Conservation (phyloP, 2,888 invertebrate genomes). For the Euphydryas editha region DNA sequence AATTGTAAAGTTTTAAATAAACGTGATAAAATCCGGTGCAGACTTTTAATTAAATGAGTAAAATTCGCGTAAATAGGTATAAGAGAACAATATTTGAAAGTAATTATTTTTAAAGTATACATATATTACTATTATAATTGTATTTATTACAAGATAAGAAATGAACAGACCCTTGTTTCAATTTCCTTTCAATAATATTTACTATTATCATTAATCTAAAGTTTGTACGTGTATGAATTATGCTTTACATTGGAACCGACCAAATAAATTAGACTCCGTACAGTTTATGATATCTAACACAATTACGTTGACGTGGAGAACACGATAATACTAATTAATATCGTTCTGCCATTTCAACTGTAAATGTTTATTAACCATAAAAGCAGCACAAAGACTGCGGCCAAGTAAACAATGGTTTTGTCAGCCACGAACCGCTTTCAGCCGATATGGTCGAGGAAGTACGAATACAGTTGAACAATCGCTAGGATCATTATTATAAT, state of each 20-base stretch:
- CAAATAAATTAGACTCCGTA: slow-evolving; percentile 8
- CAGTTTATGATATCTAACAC: slow-evolving; percentile 21
- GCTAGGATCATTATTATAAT: slow-evolving; percentile 12
- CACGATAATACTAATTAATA: slow-evolving; percentile 55
- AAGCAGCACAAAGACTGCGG: slow-evolving; percentile 53
- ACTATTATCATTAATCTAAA: background rate
- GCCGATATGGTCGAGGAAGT: slow-evolving; percentile 33
- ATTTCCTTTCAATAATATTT: background rate
- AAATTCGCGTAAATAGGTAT: no score
- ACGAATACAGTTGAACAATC: slow-evolving; percentile 39
- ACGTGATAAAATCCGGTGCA: no score
- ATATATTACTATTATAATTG: no score
- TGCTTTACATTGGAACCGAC: background rate
- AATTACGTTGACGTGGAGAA: slow-evolving; percentile 25
- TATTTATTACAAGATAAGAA: no score
- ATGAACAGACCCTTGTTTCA: background rate
- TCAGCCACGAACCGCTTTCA: slow-evolving; percentile 18
- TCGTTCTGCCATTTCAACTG: slow-evolving; percentile 46
- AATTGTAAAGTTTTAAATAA: no score
- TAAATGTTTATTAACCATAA: slow-evolving; percentile 52
- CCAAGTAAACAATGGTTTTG: slow-evolving; percentile 55
- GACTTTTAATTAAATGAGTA: no score
- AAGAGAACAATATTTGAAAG: no score
- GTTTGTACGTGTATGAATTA: background rate
- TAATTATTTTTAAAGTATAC: no score